phyloP scores from a whole-genome alignment of 1,140 invertebrate genomes.

The Gonatopus flavifemur region DNA sequence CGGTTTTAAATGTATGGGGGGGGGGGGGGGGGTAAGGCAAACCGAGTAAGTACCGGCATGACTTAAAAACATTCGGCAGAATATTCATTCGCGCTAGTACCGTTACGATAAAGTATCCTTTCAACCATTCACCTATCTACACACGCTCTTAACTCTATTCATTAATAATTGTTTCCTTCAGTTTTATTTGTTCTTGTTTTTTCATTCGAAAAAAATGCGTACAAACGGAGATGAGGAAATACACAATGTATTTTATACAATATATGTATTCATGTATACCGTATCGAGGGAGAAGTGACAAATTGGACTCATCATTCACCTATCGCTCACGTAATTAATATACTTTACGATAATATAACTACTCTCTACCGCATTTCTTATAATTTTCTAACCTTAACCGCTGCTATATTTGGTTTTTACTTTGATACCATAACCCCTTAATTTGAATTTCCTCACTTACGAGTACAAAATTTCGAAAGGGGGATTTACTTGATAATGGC shows the following conservation, averaged over 20 bases:
- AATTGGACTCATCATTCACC: conserved; percentile 19
- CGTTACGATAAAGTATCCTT: conserved; percentile 36
- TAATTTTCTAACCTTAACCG: no score
- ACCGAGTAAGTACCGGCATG: no score
- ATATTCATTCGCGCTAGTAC: conserved; percentile 48
- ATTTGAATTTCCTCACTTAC: no score
- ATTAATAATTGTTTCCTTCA: conserved; percentile 28
- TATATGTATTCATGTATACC: conserved; percentile 10
- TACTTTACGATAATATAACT: no score
- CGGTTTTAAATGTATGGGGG: no score
- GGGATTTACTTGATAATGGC: no score
- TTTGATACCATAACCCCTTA: no score
- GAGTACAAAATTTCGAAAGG: conserved; percentile 37
- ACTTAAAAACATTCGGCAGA: conserved; percentile 46
- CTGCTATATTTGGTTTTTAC: no score
- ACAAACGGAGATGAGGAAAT: conserved; percentile 46
- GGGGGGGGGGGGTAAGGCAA: no score
- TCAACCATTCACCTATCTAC: conserved; percentile 18
- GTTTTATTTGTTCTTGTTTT: conserved; percentile 11
- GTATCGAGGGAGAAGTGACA: conserved; percentile 36
- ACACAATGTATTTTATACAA: conserved; percentile 24
- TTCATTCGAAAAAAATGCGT: conserved; percentile 34
- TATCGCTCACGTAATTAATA: no score
- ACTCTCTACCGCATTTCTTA: no score
- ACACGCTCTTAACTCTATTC: conserved; percentile 25